These are phyloP conservation scores for Pogonophryne albipinna DNA, from an alignment of 2,797 vertebrate species.

Conservation along the genomic window DNA sequence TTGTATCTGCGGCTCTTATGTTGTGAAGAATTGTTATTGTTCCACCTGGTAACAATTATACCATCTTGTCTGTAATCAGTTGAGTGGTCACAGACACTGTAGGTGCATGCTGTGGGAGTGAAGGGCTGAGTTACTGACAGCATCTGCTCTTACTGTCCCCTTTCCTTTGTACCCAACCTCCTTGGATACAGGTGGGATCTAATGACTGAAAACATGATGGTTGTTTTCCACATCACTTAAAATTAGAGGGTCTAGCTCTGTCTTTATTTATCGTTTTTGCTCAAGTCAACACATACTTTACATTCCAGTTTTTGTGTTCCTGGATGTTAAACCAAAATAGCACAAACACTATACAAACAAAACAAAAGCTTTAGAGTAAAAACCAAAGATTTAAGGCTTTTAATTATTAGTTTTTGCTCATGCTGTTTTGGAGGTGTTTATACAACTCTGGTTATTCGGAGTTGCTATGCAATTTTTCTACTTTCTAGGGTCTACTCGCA, in stretches of 20 bases:
- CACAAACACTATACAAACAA: conserved; percentile 9
- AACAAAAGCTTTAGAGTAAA: conserved; percentile 7
- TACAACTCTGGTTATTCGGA: not conserved
- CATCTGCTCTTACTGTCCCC: conserved; percentile 27
- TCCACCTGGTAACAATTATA: conserved; percentile 69
- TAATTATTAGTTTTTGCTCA: conserved; percentile 23
- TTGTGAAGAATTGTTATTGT: conserved; percentile 45
- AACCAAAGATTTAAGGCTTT: not conserved
- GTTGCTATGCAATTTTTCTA: conserved; percentile 3
- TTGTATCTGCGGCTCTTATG: conserved; percentile 32
- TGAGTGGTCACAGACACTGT: conserved; percentile 52
- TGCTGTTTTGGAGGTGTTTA: not conserved
- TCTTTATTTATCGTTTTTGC: conserved; percentile 48
- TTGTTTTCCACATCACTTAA: conserved; percentile 52
- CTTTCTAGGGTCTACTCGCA: conserved; percentile 12
- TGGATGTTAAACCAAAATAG: conserved; percentile 5
- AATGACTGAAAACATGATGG: conserved; percentile 56
- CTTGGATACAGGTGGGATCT: conserved; percentile 60
- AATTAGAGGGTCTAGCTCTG: conserved; percentile 52
- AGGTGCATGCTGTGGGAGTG: conserved; percentile 39
- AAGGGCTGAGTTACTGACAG: conserved; percentile 20
- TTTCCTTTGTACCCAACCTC: conserved; percentile 24
- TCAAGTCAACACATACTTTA: conserved; percentile 49
- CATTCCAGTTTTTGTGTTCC: conserved; percentile 40
- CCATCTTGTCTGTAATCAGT: conserved; percentile 63